Evolutionary conservation across 2,797 vertebrate species (phyloP).

Genomic region (Onychomys arenicola): DNA sequence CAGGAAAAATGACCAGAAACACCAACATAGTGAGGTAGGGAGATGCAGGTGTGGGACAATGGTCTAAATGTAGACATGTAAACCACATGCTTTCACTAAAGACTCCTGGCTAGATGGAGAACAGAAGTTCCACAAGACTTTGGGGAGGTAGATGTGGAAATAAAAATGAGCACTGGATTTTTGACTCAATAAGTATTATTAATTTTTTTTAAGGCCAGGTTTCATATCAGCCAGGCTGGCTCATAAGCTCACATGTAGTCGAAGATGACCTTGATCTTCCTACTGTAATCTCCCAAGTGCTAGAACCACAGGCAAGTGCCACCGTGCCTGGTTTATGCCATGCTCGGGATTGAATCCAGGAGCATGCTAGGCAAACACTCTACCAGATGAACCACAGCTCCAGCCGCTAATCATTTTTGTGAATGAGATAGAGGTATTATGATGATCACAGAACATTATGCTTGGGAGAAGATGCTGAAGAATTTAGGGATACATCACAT

Average conservation of each 20-base stretch:
- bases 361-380: background rate
- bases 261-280: background rate
- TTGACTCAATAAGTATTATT: background rate
- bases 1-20: background rate
- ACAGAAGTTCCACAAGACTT: background rate
- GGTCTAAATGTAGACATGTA: background rate
- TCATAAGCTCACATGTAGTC: background rate
- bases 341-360: background rate
- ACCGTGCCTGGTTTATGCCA: background rate
- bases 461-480: background rate
- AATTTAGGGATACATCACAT: background rate
- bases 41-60: background rate
- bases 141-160: background rate
- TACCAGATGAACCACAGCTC: background rate
- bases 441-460: background rate
- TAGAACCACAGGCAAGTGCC: background rate
- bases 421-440: background rate
- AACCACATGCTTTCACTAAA: background rate
- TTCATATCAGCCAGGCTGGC: background rate
- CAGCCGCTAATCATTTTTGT: background rate
- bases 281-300: background rate
- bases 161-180: background rate
- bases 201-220: background rate
- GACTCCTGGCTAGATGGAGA: background rate
- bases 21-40: fast-evolving